Evolutionary conservation across 2,113 vertebrate species (phyloP).

Genomic region (Apodemus speciosus): DNA sequence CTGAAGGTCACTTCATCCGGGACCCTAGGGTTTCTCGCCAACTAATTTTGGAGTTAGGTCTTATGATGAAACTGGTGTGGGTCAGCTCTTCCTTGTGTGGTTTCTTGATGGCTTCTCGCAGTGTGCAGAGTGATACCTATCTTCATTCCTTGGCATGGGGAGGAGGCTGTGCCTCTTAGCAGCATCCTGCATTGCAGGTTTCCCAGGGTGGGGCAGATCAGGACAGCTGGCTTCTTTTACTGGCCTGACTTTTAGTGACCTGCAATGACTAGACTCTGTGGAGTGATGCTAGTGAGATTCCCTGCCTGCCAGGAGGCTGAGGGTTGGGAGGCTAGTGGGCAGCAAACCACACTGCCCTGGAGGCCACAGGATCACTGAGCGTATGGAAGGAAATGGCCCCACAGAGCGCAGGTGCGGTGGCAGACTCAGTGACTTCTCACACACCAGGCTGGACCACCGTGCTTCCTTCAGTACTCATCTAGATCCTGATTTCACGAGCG

Average conservation of each 20-base stretch:
- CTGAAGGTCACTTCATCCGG: neutral
- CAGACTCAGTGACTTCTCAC: neutral
- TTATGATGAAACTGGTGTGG: neutral
- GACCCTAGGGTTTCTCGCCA: neutral
- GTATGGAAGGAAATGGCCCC: fast-evolving
- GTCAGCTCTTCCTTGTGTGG: too few relatives aligned
- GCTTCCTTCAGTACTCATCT: neutral
- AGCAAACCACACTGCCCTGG: neutral
- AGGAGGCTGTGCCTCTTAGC: neutral
- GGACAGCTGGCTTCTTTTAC: neutral
- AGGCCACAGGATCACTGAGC: neutral
- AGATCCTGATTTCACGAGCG: neutral
- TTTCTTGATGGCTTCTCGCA: neutral
- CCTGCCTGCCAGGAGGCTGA: too few relatives aligned
- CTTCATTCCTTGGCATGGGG: neutral
- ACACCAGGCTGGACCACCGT: neutral
- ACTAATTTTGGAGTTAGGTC: neutral
- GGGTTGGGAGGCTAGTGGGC: neutral
- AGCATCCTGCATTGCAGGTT: neutral
- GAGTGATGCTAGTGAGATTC: neutral
- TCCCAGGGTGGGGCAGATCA: neutral
- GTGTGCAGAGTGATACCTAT: neutral
- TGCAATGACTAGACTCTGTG: too few relatives aligned
- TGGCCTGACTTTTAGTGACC: neutral
- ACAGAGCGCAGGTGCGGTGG: too few relatives aligned